phyloP scores from a whole-genome alignment of 2,797 vertebrate genomes.

The Cottoperca gobio region DNA sequence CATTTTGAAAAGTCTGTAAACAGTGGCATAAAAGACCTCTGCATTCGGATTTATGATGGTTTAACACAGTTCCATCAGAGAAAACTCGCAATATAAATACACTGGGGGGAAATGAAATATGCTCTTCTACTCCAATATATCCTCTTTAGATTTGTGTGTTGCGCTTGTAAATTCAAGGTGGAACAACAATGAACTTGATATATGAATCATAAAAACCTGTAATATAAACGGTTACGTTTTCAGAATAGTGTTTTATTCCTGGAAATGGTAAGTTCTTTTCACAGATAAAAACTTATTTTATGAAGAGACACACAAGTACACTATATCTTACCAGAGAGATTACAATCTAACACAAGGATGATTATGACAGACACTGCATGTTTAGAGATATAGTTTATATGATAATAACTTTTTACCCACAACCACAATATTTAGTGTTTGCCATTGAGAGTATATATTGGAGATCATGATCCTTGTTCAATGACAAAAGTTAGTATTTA shows the following conservation, averaged over 20 bases:
- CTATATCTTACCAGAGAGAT: conserved; percentile 13
- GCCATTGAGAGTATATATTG: conserved; percentile 1
- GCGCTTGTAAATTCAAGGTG: neutral
- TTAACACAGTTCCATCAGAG: neutral
- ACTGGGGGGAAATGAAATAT: neutral
- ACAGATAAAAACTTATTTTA: conserved; percentile 25
- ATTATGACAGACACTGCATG: conserved; percentile 34
- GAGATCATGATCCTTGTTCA: conserved; percentile 14
- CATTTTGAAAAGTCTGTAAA: conserved; percentile 21
- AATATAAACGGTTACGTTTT: neutral
- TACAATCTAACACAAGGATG: conserved; percentile 25
- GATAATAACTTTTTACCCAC: conserved; percentile 18
- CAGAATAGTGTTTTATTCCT: neutral
- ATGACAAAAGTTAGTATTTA: conserved; percentile 1
- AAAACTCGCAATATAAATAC: conserved; percentile 1
- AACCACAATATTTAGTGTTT: conserved; percentile 14
- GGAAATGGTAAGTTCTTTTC: conserved; percentile 31
- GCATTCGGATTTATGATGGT: conserved; percentile 19
- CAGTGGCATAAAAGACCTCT: neutral
- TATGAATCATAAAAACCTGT: neutral
- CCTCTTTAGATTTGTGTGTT: conserved; percentile 13
- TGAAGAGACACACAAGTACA: conserved; percentile 27
- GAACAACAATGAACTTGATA: neutral
- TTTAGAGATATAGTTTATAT: conserved; percentile 33
- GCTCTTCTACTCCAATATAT: conserved; percentile 1